phyloP scores from a whole-genome alignment of 2,113 vertebrate species.

The Marcusenius ussheri region DNA sequence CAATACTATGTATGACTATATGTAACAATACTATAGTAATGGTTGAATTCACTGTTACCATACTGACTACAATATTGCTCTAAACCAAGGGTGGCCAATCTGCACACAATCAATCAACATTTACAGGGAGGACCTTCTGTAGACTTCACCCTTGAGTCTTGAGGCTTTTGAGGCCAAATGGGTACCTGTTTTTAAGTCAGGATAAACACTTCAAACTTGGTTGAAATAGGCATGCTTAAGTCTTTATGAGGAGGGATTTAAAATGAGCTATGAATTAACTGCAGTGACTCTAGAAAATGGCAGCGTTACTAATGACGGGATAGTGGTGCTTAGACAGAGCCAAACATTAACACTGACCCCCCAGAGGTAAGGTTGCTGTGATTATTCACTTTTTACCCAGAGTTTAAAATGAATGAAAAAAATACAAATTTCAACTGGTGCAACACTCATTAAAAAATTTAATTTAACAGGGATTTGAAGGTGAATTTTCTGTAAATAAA shows the following conservation, averaged over 20 bases:
- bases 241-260: not conserved
- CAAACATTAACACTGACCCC: constrained; percentile 50
- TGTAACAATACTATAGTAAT: not conserved
- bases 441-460: not conserved
- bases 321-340: constrained; percentile 63
- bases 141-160: not conserved
- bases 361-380: constrained; percentile 47
- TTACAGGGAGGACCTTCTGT: not conserved
- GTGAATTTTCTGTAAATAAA: not conserved
- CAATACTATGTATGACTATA: not conserved
- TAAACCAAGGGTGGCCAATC: no score
- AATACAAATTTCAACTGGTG: not conserved
- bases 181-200: not conserved
- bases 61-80: not conserved
- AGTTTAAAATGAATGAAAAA: not conserved
- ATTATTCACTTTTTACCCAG: not conserved
- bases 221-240: not conserved
- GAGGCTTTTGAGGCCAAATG: not conserved
- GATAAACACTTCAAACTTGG: not conserved
- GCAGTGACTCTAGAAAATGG: constrained; percentile 53
- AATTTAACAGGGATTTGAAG: not conserved
- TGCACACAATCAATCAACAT: not conserved
- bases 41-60: not conserved
- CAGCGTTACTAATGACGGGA: constrained; percentile 62
- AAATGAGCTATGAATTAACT: constrained; percentile 47